Percentiles rank a stretch among this genome's conserved stretches.
Conservation (phyloP, 2,888 invertebrate genomes). For the Hyles lineata region DNA sequence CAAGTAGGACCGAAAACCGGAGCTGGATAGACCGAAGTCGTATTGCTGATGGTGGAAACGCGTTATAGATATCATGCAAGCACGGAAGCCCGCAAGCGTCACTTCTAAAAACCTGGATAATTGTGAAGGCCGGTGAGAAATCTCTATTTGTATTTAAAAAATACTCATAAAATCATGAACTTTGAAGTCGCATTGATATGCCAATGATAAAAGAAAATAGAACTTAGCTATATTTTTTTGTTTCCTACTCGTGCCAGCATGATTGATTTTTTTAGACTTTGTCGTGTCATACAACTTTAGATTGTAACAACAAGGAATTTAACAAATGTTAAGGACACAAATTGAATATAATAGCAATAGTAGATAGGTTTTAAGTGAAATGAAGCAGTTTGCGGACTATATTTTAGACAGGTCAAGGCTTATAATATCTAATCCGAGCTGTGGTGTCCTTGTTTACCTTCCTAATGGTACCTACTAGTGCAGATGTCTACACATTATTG, state of each 20-base stretch:
- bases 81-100: no score
- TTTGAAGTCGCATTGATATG: background rate
- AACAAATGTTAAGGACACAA: slow-evolving; percentile 18
- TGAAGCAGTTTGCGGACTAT: background rate
- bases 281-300: slow-evolving; percentile 19
- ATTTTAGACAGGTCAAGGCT: background rate
- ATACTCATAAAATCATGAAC: no score
- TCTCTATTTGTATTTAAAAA: background rate
- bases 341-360: slow-evolving; percentile 9
- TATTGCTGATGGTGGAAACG: no score
- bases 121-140: background rate
- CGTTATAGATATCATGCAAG: no score
- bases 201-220: background rate
- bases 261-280: background rate
- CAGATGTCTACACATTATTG: no score
- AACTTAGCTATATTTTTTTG: background rate
- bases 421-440: background rate
- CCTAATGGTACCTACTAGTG: no score
- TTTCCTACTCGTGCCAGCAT: background rate
- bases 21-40: no score
- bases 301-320: slow-evolving; percentile 18
- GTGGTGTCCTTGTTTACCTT: no score
- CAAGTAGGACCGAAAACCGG: no score
- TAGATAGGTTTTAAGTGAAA: background rate
- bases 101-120: background rate